phyloP scores from a whole-genome alignment of 2,113 vertebrate genomes.

The Brevimyrus niger region DNA sequence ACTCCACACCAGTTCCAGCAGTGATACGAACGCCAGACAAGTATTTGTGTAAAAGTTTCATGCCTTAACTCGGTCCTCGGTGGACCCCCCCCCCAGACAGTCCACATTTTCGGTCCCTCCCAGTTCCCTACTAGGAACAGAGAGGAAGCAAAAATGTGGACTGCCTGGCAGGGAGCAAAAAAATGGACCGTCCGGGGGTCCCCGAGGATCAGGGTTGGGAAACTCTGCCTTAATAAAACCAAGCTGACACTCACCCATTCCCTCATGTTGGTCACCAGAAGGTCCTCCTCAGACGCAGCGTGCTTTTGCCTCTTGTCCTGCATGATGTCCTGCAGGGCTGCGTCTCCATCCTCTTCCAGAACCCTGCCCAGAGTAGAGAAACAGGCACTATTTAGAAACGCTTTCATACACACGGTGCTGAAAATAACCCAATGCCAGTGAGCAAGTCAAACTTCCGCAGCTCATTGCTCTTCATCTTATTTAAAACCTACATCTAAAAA shows the following conservation, averaged over 20 bases:
- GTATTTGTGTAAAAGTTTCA: not conserved
- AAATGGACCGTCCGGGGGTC: not conserved
- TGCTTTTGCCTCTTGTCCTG: slow-evolving; percentile 50
- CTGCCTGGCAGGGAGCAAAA: not conserved
- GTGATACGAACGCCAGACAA: not conserved
- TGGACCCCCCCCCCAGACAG: not conserved
- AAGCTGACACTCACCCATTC: not conserved
- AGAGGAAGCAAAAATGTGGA: not conserved
- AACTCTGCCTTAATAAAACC: not conserved
- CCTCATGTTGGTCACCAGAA: slow-evolving; percentile 41
- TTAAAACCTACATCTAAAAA: not conserved
- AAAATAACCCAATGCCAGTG: not conserved
- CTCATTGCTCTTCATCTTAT: not conserved
- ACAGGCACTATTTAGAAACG: not conserved
- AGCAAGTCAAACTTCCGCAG: not conserved
- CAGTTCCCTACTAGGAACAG: not conserved
- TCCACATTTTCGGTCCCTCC: not conserved
- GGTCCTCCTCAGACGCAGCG: slow-evolving; percentile 42
- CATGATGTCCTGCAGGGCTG: slow-evolving; percentile 21
- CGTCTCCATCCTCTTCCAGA: slow-evolving; percentile 35
- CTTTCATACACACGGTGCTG: not conserved
- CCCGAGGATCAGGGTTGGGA: not conserved
- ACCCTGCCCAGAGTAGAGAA: slow-evolving; percentile 31
- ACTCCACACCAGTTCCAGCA: not conserved
- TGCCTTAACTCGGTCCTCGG: not conserved